phyloP scores from a whole-genome alignment of 2,797 vertebrate species.

The Hapalemur alaotrensis region DNA sequence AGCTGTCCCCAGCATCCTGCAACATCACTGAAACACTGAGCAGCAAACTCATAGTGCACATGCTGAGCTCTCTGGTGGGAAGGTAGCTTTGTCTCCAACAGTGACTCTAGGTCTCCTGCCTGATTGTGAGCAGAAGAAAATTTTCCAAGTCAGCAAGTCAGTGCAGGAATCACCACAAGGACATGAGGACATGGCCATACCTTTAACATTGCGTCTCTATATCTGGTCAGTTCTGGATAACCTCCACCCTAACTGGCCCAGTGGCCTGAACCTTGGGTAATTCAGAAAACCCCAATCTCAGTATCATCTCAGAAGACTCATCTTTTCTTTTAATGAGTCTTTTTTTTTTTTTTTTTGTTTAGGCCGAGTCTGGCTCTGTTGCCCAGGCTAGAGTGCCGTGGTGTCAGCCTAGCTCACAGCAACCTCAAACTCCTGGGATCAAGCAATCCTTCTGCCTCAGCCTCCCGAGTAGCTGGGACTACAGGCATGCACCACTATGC shows the following conservation, averaged over 20 bases:
- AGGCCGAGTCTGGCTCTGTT: no score
- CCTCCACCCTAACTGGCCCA: not conserved
- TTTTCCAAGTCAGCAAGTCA: not conserved
- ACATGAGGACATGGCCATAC: not conserved
- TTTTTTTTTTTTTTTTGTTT: no score
- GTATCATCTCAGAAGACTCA: not conserved
- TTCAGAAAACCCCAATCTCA: not conserved
- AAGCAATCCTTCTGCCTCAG: no score
- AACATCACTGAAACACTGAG: not conserved
- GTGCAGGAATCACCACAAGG: not conserved
- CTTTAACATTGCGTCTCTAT: not conserved
- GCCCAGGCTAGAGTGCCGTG: no score
- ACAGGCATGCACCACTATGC: no score
- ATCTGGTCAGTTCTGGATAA: not conserved
- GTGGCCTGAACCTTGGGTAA: not conserved
- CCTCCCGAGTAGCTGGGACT: no score
- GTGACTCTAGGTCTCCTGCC: not conserved
- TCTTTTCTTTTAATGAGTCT: not conserved
- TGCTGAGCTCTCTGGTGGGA: not conserved
- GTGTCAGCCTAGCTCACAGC: no score
- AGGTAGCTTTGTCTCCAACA: not conserved
- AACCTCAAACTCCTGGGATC: no score
- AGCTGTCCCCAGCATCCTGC: not conserved
- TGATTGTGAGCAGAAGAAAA: not conserved
- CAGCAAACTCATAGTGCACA: rapidly evolving